Percentiles rank a stretch among this genome's conserved stretches.
These are phyloP conservation scores for Palloptera scutellata DNA, from an alignment of 2,888 invertebrate genomes.

Conservation along the genomic window DNA sequence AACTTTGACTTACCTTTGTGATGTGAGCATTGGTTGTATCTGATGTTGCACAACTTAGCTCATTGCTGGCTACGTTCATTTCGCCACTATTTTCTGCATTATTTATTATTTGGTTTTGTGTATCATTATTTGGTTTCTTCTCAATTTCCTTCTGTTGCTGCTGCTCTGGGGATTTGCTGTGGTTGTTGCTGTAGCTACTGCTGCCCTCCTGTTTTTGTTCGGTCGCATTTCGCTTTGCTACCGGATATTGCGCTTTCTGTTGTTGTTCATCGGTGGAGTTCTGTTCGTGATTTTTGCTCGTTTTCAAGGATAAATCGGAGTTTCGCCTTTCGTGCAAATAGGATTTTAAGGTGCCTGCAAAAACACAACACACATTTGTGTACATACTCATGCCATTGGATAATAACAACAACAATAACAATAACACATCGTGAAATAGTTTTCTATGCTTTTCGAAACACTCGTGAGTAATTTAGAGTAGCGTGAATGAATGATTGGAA, in stretches of 20 bases:
- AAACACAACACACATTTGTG: background rate
- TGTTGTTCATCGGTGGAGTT: slow-evolving; percentile 32
- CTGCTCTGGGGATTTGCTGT: slow-evolving; percentile 31
- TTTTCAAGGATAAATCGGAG: slow-evolving; percentile 57
- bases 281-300: slow-evolving; percentile 52
- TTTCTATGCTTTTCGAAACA: too few relatives aligned
- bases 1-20: slow-evolving; percentile 33
- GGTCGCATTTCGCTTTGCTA: slow-evolving; percentile 24
- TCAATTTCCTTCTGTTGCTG: slow-evolving; percentile 13
- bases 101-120: background rate
- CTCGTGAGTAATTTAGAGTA: too few relatives aligned
- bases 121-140: slow-evolving; percentile 12
- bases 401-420: slow-evolving; percentile 2
- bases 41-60: slow-evolving; percentile 19
- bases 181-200: background rate
- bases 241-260: slow-evolving; percentile 34
- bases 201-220: slow-evolving; percentile 8
- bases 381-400: background rate
- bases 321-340: slow-evolving; percentile 52
- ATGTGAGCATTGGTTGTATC: slow-evolving; percentile 33
- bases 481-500: too few relatives aligned
- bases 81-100: background rate
- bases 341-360: slow-evolving; percentile 41
- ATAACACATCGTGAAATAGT: background rate
- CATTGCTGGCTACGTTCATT: slow-evolving; percentile 33